Percentiles rank a stretch among this genome's conserved stretches.
Conservation (phyloP, 2,797 vertebrate genomes). For the Oreonectes daqikongensis region DNA sequence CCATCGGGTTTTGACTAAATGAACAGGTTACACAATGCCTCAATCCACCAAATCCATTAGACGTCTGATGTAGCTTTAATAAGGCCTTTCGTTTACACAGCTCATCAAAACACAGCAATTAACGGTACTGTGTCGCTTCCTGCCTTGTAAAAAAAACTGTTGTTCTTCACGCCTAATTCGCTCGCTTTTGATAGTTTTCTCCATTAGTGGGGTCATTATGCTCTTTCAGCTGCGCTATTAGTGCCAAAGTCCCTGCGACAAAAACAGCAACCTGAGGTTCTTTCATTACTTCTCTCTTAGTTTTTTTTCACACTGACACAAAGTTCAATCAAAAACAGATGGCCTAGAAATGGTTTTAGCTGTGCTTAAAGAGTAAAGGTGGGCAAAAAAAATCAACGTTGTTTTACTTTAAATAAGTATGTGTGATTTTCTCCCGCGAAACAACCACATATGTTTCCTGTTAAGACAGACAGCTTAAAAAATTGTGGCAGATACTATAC, state of each 20-base stretch:
- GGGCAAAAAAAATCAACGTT: neutral
- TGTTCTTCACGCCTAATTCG: slow-evolving; percentile 70
- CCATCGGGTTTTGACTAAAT: slow-evolving; percentile 6
- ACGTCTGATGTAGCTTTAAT: slow-evolving; percentile 24
- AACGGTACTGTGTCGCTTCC: slow-evolving; percentile 60
- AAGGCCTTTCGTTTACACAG: slow-evolving; percentile 63
- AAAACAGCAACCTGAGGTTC: slow-evolving; percentile 4
- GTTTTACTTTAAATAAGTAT: neutral
- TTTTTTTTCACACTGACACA: neutral
- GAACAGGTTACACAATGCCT: slow-evolving; percentile 8
- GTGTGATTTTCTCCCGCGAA: neutral
- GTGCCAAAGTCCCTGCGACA: neutral
- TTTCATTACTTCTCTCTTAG: neutral
- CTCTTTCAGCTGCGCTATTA: slow-evolving; percentile 44
- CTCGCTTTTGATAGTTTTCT: slow-evolving; percentile 69
- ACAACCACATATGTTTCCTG: neutral
- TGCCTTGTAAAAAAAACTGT: slow-evolving; percentile 68
- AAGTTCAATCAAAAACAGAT: neutral
- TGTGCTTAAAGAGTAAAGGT: neutral
- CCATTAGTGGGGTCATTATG: slow-evolving; percentile 68
- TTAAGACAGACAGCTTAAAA: neutral
- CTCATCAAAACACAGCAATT: slow-evolving; percentile 67
- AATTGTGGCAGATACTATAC: too few relatives aligned
- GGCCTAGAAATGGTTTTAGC: neutral
- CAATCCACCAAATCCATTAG: slow-evolving; percentile 20